Conservation (phyloP, 2,113 vertebrate species). For the Addax nasomaculatus region DNA sequence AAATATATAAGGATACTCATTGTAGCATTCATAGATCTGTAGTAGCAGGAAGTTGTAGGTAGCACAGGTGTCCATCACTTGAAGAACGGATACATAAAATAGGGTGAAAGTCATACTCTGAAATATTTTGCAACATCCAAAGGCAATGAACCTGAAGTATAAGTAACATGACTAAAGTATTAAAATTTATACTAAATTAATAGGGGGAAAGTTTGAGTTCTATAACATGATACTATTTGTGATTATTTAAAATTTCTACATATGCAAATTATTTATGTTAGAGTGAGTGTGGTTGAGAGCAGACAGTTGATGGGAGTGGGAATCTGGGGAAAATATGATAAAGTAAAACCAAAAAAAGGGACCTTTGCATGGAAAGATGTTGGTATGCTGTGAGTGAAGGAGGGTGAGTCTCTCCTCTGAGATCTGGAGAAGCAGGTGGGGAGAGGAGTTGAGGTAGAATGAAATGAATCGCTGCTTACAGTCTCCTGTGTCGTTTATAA, state of each 20-base stretch:
- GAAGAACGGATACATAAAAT: neutral
- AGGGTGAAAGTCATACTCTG: neutral
- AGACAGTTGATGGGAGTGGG: neutral
- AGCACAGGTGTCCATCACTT: neutral
- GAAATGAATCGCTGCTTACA: neutral
- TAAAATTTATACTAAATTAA: constrained; percentile 3
- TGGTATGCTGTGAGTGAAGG: neutral
- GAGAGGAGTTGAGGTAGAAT: neutral
- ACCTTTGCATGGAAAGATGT: neutral
- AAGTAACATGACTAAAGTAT: neutral
- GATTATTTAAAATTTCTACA: neutral
- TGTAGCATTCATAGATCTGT: neutral
- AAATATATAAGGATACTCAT: neutral
- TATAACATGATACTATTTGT: neutral
- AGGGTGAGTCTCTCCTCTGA: neutral
- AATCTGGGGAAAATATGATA: neutral
- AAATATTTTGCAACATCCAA: neutral
- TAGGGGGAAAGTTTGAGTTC: neutral
- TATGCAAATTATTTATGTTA: neutral
- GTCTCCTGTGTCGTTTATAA: neutral
- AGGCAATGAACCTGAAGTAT: neutral
- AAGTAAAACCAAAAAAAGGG: neutral
- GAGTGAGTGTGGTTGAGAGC: neutral
- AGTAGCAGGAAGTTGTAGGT: neutral
- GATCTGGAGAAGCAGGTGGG: neutral